Conservation (phyloP, 2,888 invertebrate genomes). For the Sepioteuthis lessoniana region DNA sequence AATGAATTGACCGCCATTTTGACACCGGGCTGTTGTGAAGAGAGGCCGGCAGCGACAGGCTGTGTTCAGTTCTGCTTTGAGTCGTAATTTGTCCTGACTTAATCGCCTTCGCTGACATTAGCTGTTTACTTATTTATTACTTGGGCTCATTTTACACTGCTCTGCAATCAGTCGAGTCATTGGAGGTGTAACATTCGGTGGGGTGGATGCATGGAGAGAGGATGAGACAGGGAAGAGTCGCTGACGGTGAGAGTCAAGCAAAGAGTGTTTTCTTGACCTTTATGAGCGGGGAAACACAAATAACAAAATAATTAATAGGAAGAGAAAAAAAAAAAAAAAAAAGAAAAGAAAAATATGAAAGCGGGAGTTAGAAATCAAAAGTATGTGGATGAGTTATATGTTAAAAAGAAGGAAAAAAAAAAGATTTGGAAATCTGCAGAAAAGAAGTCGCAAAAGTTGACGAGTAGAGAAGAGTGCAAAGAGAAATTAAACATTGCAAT, state of each 20-base stretch:
- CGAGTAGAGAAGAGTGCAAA: neutral
- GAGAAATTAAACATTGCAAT: too few relatives aligned
- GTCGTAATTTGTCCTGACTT: conserved; percentile 23
- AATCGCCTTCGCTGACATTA: neutral
- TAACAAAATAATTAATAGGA: neutral
- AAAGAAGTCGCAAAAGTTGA: neutral
- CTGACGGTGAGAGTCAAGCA: neutral
- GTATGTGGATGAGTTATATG: neutral
- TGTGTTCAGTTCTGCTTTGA: conserved; percentile 5
- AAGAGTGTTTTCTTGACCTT: neutral
- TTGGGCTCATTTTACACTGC: neutral
- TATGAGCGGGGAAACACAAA: neutral
- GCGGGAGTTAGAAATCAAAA: neutral
- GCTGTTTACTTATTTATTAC: conserved; percentile 23
- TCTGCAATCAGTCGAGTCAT: neutral
- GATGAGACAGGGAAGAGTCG: neutral
- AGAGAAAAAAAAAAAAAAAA: too few relatives aligned
- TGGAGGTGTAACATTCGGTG: neutral
- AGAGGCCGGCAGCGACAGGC: neutral
- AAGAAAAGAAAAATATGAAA: neutral
- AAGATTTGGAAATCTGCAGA: too few relatives aligned
- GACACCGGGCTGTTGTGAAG: neutral
- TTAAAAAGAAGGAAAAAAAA: neutral
- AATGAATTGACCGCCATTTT: conserved; percentile 23
- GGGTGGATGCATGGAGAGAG: rapidly evolving